A percentile compares a stretch with the other conserved stretches of the same genome.
Evolutionary conservation across 2,888 invertebrate genomes (phyloP).

Genomic region (Meiosimyza platycephala): DNA sequence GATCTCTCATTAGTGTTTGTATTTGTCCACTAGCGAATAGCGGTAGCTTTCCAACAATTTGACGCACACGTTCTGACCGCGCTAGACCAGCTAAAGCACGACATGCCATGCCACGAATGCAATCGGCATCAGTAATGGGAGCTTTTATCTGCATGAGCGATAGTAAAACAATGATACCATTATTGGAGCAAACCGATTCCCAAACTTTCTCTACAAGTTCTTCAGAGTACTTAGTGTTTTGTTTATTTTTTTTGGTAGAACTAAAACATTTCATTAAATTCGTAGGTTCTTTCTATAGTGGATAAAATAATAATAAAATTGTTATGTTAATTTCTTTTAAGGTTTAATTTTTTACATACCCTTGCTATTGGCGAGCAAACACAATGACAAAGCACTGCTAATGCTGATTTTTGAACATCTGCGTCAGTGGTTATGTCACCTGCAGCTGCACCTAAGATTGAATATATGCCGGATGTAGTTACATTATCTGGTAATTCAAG

Average conservation of each 20-base stretch:
- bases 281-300: conserved; percentile 52
- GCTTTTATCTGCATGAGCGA: conserved; percentile 91
- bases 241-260: conserved; percentile 67
- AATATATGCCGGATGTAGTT: conserved; percentile 82
- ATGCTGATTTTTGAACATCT: conserved; percentile 91
- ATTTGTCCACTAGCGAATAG: conserved; percentile 93
- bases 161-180: conserved; percentile 95
- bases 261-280: conserved; percentile 54
- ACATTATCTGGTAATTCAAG: conserved; percentile 83
- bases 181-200: conserved; percentile 93
- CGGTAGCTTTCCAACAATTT: conserved; percentile 95
- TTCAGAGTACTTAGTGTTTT: conserved; percentile 76
- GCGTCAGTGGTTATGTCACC: conserved; percentile 91
- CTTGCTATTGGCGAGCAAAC: conserved; percentile 90
- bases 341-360: conserved; percentile 67
- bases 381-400: conserved; percentile 92
- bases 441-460: conserved; percentile 87
- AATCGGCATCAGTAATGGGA: conserved; percentile 97
- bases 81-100: conserved; percentile 92
- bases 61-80: conserved; percentile 90
- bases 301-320: background rate
- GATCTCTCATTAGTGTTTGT: conserved; percentile 95
- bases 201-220: conserved; percentile 93
- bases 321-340: background rate
- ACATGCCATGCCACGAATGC: conserved; percentile 92